These are phyloP conservation scores for Paramormyrops kingsleyae DNA, from an alignment of 2,113 vertebrate species.

Conservation along the genomic window DNA sequence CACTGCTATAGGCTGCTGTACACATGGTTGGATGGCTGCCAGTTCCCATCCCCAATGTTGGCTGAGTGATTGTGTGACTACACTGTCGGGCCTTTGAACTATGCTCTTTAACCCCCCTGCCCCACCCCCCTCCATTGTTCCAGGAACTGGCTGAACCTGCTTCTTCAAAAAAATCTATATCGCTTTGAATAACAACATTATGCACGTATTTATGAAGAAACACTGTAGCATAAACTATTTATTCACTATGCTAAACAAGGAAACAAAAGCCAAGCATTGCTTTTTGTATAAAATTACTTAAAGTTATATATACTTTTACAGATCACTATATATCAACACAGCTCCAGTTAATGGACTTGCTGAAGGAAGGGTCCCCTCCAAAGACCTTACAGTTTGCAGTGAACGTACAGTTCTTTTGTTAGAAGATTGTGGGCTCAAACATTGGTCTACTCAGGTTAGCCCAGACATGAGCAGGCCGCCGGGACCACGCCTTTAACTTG, in stretches of 20 bases:
- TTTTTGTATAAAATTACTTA: neutral
- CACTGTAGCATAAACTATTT: neutral
- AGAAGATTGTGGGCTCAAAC: neutral
- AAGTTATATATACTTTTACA: neutral
- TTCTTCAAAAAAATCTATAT: neutral
- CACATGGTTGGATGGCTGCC: neutral
- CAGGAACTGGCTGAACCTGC: neutral
- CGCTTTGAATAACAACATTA: neutral
- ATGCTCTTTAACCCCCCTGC: neutral
- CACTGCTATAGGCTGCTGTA: neutral
- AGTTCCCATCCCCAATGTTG: neutral
- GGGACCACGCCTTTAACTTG: neutral
- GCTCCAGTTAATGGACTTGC: neutral
- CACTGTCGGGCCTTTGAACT: neutral
- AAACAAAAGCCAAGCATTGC: neutral
- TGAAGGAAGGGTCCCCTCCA: neutral
- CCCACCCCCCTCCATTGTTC: neutral
- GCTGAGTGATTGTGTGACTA: neutral
- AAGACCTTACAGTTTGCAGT: neutral
- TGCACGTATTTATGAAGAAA: neutral
- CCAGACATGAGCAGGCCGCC: neutral
- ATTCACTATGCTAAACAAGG: neutral
- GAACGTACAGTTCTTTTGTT: neutral
- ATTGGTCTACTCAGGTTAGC: neutral
- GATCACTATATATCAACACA: neutral